phyloP scores from a whole-genome alignment of 2,888 invertebrate genomes.

The Erebia aethiops region DNA sequence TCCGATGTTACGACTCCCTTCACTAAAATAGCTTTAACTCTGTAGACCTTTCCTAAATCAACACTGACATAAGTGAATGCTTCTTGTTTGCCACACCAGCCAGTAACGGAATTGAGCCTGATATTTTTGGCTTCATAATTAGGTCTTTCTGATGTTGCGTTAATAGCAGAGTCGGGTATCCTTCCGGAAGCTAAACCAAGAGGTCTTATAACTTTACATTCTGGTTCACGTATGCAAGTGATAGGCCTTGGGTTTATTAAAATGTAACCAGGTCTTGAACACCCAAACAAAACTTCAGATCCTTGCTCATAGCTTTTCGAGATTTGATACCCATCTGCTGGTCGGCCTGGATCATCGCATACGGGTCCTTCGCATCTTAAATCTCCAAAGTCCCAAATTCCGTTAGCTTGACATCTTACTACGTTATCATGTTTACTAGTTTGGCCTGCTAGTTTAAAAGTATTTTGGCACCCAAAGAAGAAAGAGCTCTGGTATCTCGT shows the following conservation, averaged over 20 bases:
- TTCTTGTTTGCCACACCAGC: conserved; percentile 98
- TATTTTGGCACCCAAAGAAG: conserved; percentile 97
- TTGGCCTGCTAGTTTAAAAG: conserved; percentile 96
- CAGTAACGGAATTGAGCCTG: conserved; percentile 94
- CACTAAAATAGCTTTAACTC: conserved; percentile 95
- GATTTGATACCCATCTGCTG: conserved; percentile 94
- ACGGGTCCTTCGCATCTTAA: conserved; percentile 98
- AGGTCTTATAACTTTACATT: conserved; percentile 96
- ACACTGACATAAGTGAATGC: conserved; percentile 98
- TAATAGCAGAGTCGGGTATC: conserved; percentile 97
- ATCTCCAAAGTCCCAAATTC: conserved; percentile 98
- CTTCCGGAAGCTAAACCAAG: conserved; percentile 95
- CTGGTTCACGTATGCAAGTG: conserved; percentile 94
- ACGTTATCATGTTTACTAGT: conserved; percentile 95
- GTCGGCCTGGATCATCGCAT: conserved; percentile 97
- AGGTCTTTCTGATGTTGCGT: conserved; percentile 95
- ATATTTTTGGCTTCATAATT: conserved; percentile 96
- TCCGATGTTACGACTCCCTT: conserved; percentile 98
- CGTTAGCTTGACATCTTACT: conserved; percentile 95
- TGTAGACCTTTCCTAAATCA: conserved; percentile 95
- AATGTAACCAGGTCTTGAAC: conserved; percentile 95
- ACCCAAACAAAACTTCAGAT: conserved; percentile 95
- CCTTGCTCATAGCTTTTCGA: conserved; percentile 94
- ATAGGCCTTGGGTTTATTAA: conserved; percentile 95
- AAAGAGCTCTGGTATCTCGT: conserved; percentile 96